Base-by-base conservation (phyloP, 2,888 invertebrate species). In the Ganaspis brasiliensis region DNA sequence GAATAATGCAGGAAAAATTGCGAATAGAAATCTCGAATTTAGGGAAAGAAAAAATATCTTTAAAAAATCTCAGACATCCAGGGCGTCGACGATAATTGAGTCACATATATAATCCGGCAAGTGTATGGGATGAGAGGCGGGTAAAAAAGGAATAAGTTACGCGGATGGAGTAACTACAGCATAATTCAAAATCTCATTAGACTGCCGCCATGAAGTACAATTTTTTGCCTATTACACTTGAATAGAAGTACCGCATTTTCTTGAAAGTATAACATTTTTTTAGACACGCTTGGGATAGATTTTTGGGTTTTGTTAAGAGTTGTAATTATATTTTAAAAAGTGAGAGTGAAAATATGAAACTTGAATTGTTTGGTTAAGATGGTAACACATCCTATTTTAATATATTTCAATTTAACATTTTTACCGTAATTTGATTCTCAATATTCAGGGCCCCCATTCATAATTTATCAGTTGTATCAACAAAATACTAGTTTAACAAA, bases 171-270 rank as follows among this genome's bases (percentile, higher is more conserved):
- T 83, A 88, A 87, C 86, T 87, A 83, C 85, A 83, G 83, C 86
- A 87, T 89, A 89, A 89, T 90, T 89, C 89, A 89, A 90, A 90
- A 90, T 90, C 90, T 90, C 89, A 89, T 90, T 90, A 90, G 86
- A 88, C 81, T 81, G 80, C 83, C 81, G 83, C 82, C 84, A 83
- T 84, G 85, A 84, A 88, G 85, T 87, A 85, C 81, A 85, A 87
- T 88, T 89, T 89, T 90, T 88, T 88, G 86, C 85, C 84, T 82
- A 84, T 87, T 88, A 85, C 85, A 84, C 79, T 67, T 78, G 77
- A 73, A 76, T 67, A 76, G 63, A 72, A 80, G 80, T 61, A 67
- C 16, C 19, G 57, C 72, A 71, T 73, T 75, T 76, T 59, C 31
- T 31, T 59, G 3, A 9, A 59, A n/a, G 26, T 59, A 31, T 31